Percentiles rank a stretch among this genome's conserved stretches.
phyloP scores from a whole-genome alignment of 2,888 invertebrate species.

The Gandaritis pyraliata region DNA sequence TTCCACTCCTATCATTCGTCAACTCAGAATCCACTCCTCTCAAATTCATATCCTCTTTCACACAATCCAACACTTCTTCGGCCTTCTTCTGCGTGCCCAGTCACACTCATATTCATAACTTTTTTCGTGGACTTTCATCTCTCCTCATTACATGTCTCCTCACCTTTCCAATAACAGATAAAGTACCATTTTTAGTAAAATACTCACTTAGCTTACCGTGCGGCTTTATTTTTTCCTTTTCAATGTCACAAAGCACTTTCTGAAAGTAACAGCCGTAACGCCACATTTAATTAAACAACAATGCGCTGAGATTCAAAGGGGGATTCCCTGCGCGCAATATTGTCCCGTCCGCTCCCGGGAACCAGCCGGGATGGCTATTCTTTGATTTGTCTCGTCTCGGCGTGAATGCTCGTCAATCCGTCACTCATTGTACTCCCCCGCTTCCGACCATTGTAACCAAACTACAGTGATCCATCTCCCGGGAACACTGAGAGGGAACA shows the following conservation, averaged over 20 bases:
- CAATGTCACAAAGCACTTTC: conserved; percentile 11
- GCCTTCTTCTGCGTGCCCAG: too few species aligned
- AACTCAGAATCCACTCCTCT: too few species aligned
- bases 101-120: too few species aligned
- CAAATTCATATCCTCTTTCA: too few species aligned
- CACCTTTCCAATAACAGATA: too few species aligned
- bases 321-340: conserved; percentile 39
- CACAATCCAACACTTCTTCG: too few species aligned
- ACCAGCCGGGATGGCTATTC: conserved; percentile 45
- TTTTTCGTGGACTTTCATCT: too few species aligned
- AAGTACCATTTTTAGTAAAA: too few species aligned
- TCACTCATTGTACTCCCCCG: conserved; percentile 55
- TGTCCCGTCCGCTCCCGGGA: conserved; percentile 24
- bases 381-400: conserved; percentile 63
- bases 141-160: too few species aligned
- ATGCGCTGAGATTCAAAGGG: conserved; percentile 46
- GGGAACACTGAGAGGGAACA: background rate
- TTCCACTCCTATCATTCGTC: too few species aligned
- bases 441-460: conserved; percentile 47
- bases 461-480: conserved; percentile 15
- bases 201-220: too few species aligned
- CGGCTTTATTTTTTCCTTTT: background rate
- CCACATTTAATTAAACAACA: conserved; percentile 50
- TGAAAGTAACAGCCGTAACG: conserved; percentile 30
- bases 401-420: conserved; percentile 60